phyloP scores from a whole-genome alignment of 2,888 invertebrate species.

The Drosophila tripunctata region DNA sequence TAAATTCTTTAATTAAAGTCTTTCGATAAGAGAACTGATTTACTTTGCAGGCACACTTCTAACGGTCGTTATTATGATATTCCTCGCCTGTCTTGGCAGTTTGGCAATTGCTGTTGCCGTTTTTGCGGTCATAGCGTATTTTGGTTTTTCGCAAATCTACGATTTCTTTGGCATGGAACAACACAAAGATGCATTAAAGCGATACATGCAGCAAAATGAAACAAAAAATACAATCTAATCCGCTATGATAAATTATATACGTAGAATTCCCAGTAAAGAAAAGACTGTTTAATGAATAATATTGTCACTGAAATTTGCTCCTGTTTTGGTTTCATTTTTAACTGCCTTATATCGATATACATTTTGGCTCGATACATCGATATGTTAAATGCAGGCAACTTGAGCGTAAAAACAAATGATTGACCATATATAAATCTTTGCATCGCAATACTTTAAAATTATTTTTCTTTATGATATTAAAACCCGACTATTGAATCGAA shows the following conservation, averaged over 20 bases:
- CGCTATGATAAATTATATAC: background rate
- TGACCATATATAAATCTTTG: too few species aligned
- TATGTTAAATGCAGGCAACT: too few species aligned
- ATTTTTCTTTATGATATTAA: too few species aligned
- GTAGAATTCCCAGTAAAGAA: conserved; percentile 17
- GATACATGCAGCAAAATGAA: conserved; percentile 46
- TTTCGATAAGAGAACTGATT: background rate
- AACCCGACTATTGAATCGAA: too few species aligned
- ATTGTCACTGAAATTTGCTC: too few species aligned
- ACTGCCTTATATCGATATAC: background rate
- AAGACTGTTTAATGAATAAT: conserved; percentile 21
- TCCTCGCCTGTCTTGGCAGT: conserved; percentile 79
- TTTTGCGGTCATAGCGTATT: conserved; percentile 75
- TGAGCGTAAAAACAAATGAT: too few species aligned
- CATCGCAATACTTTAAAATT: too few species aligned
- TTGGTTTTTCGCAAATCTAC: conserved; percentile 81
- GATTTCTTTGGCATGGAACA: conserved; percentile 70
- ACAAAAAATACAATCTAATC: conserved; percentile 7
- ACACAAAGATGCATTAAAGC: conserved; percentile 51
- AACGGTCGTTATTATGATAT: conserved; percentile 78
- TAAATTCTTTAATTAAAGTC: background rate
- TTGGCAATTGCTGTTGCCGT: conserved; percentile 69
- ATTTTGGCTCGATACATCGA: background rate
- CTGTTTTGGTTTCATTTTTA: background rate
- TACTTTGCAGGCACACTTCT: conserved; percentile 78